Percentiles rank a stretch among this genome's conserved stretches.
These are phyloP conservation scores for Anser brachyrhynchus DNA, from an alignment of 2,113 vertebrate genomes.

Conservation along the genomic window DNA sequence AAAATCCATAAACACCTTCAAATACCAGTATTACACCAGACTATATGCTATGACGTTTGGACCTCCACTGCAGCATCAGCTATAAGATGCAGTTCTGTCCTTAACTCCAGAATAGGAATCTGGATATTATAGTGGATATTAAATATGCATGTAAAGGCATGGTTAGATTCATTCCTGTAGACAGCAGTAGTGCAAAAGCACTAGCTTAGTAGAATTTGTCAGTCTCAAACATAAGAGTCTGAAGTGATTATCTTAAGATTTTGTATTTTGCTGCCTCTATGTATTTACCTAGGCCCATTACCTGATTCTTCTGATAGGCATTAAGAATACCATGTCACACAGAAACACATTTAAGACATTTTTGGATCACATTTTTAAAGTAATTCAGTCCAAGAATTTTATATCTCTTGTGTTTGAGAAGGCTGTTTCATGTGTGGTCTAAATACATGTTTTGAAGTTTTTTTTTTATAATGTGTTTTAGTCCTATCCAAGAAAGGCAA, in stretches of 20 bases:
- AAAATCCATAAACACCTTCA: not conserved
- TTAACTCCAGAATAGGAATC: not conserved
- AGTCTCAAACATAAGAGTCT: not conserved
- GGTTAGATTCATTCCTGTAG: not conserved
- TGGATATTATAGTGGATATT: not conserved
- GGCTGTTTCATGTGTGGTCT: not conserved
- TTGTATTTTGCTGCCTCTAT: not conserved
- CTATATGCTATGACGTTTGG: not conserved
- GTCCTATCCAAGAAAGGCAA: not conserved
- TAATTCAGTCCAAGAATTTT: not conserved
- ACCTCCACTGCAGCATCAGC: not conserved
- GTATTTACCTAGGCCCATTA: not conserved
- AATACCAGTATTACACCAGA: not conserved
- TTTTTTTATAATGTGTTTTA: not conserved
- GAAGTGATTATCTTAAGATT: not conserved
- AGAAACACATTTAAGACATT: not conserved
- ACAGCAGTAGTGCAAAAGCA: not conserved
- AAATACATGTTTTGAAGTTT: accelerated
- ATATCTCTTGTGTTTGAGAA: not conserved
- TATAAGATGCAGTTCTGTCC: not conserved
- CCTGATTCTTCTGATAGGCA: not conserved
- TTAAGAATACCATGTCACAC: not conserved
- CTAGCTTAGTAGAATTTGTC: not conserved
- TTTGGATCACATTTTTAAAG: not conserved
- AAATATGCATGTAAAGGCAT: not conserved